A percentile compares a stretch with the other conserved stretches of the same genome.
Evolutionary conservation across 1,140 invertebrate species (phyloP).

Genomic region (Hesperophylax magnus): DNA sequence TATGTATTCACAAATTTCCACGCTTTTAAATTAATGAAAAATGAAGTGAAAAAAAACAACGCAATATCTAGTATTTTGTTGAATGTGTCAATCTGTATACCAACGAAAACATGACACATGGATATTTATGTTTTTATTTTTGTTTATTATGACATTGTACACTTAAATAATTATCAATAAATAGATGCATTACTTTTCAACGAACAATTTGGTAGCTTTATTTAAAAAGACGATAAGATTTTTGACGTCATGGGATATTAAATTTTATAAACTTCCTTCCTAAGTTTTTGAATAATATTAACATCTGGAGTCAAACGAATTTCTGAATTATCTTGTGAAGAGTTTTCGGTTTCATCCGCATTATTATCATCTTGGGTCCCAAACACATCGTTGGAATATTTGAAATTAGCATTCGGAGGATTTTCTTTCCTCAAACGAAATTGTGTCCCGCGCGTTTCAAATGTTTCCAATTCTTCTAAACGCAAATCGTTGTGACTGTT

Average conservation of each 20-base stretch:
- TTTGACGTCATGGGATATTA: neutral
- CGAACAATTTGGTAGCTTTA: neutral
- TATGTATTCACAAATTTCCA: too few relatives aligned
- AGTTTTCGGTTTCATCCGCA: neutral
- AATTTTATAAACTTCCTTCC: neutral
- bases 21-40: too few relatives aligned
- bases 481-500: neutral
- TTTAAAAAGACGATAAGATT: neutral
- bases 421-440: too few relatives aligned
- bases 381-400: conserved; percentile 35
- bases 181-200: neutral
- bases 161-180: too few relatives aligned
- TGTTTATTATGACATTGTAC: too few relatives aligned
- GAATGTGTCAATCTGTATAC: too few relatives aligned
- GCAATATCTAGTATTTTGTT: too few relatives aligned
- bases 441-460: neutral
- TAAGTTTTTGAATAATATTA: conserved; percentile 15
- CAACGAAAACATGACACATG: too few relatives aligned
- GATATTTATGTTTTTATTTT: too few relatives aligned
- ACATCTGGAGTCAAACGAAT: conserved; percentile 42
- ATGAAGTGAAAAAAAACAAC: too few relatives aligned
- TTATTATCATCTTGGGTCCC: neutral
- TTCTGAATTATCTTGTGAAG: neutral
- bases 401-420: neutral
- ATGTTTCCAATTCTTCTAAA: neutral